Evolutionary conservation across 1,140 invertebrate species (phyloP), one percentile per base, ranked within the genome.

Genomic region (Gryon sp.): DNA sequence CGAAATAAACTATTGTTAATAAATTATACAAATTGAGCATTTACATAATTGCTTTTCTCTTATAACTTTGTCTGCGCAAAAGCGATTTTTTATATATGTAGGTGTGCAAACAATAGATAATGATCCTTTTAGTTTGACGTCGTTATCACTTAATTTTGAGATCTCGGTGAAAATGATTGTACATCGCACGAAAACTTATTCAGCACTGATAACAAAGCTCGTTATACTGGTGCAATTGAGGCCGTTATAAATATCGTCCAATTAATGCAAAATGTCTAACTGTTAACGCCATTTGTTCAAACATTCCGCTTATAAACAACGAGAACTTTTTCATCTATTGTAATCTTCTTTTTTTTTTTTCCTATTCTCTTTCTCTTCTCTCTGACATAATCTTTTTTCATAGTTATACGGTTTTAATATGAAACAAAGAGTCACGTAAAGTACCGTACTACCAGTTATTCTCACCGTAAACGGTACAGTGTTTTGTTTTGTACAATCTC

Each of bases 191-290:
- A n/a, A n/a, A n/a, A n/a, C n/a, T n/a, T n/a, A n/a, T 70, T 60
- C 24, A 22, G 4, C 4, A 8, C 32, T 69, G 53, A 72, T 72
- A 72, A 62, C 46, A 45, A 36, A 36, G 24, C 14, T 38, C 24
- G 9, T 43, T 40, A 19, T 24, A 16, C 12, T 22, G 12, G 48
- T 16, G 48, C 40, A 50, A 59, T 59, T 30, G 57, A 65, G 70
- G 48, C 12, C 60, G 20, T 57, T 50, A 24, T 34, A 48, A 19
- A 48, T 69, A 69, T 62, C 15, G 26, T 53, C 16, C 40, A 62
- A 69, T 76, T 76, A 50, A 62, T 65, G 57, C 55, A 55, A 63
- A 48, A 68, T 30, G 22, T 36, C 9, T 62, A 60, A 75, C 46
- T 68, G 36, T 53, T 50, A 36, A 24, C 12, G 18, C 32, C 30